Conservation (phyloP, 2,113 vertebrate species). For the Promerops cafer region DNA sequence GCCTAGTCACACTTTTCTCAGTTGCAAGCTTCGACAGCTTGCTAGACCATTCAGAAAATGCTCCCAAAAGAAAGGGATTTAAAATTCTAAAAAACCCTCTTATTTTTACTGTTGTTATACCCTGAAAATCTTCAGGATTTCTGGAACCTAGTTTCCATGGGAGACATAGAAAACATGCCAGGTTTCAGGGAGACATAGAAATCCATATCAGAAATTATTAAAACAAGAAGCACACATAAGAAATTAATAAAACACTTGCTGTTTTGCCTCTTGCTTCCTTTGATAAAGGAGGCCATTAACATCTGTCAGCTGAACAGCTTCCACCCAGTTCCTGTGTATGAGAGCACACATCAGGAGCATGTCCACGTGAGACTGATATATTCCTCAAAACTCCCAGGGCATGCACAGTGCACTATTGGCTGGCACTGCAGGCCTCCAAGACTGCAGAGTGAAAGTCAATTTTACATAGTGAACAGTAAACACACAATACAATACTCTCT, state of each 20-base stretch:
- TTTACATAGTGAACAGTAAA: neutral
- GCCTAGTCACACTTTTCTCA: neutral
- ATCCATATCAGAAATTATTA: neutral
- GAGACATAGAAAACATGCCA: neutral
- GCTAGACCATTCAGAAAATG: neutral
- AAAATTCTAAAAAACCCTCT: neutral
- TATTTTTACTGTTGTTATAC: neutral
- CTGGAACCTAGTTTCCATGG: neutral
- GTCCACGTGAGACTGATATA: neutral
- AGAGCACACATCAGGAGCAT: neutral
- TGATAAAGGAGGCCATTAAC: slow-evolving; percentile 17
- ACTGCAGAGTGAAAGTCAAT: neutral
- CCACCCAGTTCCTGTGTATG: neutral
- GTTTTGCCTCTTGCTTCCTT: slow-evolving; percentile 11
- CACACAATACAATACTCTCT: neutral
- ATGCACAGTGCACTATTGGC: neutral
- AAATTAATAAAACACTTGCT: neutral
- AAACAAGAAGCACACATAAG: neutral
- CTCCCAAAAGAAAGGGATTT: neutral
- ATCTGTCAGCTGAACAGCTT: slow-evolving; percentile 12
- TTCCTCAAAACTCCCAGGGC: neutral
- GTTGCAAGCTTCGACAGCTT: neutral
- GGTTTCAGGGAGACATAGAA: neutral
- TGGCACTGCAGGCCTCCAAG: neutral
- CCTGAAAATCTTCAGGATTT: neutral